phyloP scores from a whole-genome alignment of 2,113 vertebrate species.

The Halichoerus grypus region DNA sequence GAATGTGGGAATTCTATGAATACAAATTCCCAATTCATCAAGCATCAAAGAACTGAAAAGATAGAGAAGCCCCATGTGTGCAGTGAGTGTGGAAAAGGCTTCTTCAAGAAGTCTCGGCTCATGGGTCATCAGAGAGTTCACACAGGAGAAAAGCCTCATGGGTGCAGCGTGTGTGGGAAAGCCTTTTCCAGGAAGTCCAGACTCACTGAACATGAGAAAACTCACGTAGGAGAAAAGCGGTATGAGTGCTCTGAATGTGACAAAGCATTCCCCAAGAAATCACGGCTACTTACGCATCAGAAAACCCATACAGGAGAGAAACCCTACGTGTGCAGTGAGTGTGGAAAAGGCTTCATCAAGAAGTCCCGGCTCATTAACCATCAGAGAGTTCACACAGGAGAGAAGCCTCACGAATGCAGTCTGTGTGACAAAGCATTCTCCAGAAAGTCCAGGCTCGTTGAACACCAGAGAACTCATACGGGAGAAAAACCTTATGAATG shows the following conservation, averaged over 20 bases:
- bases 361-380: constrained; percentile 72
- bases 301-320: constrained; percentile 74
- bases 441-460: constrained; percentile 63
- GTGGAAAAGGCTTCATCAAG: constrained; percentile 77
- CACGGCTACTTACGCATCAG: constrained; percentile 63
- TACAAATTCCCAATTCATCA: constrained; percentile 40
- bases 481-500: constrained; percentile 76
- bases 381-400: constrained; percentile 71
- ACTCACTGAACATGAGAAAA: constrained; percentile 75
- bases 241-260: constrained; percentile 66
- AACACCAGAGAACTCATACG: constrained; percentile 73
- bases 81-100: constrained; percentile 73
- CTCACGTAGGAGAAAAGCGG: constrained; percentile 45
- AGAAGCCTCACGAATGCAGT: constrained; percentile 67
- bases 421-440: constrained; percentile 73
- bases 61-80: constrained; percentile 59
- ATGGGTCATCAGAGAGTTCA: constrained; percentile 67
- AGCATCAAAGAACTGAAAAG: constrained; percentile 59
- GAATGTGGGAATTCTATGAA: constrained; percentile 52
- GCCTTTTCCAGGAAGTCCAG: constrained; percentile 70
- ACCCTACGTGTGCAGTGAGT: constrained; percentile 62
- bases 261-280: constrained; percentile 67
- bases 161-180: constrained; percentile 66
- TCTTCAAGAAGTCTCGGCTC: constrained; percentile 70
- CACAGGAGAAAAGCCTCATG: constrained; percentile 67